A percentile compares a stretch with the other conserved stretches of the same genome.
These are phyloP conservation scores for Lagorchestes hirsutus DNA, from an alignment of 2,797 vertebrate species.

Conservation along the genomic window DNA sequence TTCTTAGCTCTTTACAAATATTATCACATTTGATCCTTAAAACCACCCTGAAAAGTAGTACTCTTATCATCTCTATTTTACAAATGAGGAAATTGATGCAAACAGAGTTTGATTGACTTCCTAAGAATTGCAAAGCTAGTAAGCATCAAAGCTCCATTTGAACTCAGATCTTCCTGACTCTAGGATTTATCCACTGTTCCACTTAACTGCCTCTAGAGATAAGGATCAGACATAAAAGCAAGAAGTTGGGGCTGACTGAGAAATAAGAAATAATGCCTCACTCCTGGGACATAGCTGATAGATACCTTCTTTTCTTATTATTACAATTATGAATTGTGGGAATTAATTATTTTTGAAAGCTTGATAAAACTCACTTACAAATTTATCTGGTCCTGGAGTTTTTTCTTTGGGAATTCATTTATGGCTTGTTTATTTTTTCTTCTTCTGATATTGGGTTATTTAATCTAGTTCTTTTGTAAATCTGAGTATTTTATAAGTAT, in stretches of 20 bases:
- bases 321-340: background rate
- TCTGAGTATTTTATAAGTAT: background rate
- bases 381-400: background rate
- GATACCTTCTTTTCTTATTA: background rate
- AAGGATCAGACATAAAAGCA: background rate
- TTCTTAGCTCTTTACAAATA: background rate
- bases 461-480: background rate
- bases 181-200: background rate
- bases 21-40: background rate
- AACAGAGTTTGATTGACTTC: background rate
- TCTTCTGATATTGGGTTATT: background rate
- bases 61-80: background rate
- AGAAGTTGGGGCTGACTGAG: background rate
- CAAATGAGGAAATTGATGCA: background rate
- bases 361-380: background rate
- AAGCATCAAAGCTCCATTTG: background rate
- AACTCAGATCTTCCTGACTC: background rate
- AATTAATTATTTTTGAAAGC: background rate
- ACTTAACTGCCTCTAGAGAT: background rate
- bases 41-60: background rate
- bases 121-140: background rate
- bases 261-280: background rate
- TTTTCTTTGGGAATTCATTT: background rate
- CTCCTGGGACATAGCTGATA: background rate
- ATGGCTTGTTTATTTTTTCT: background rate